phyloP scores from a whole-genome alignment of 2,113 vertebrate species.

The Cryptotis parvus region DNA sequence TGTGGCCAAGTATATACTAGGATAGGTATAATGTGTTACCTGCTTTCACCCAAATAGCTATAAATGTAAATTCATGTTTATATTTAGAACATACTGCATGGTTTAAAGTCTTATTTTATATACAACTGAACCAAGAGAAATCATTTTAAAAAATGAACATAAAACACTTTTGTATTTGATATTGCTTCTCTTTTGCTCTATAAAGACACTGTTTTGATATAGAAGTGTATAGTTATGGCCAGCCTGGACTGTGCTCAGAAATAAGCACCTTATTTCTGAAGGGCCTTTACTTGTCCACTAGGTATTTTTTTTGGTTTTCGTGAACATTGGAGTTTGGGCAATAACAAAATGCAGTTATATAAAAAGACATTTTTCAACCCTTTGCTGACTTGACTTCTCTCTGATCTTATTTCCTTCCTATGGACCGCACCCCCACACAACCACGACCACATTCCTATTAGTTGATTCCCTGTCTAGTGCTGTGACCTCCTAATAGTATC shows the following conservation, averaged over 20 bases:
- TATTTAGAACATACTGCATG: not conserved
- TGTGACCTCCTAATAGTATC: no score
- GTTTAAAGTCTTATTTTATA: not conserved
- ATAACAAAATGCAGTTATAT: not conserved
- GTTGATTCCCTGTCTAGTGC: no score
- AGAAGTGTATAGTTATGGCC: not conserved
- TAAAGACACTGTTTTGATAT: slow-evolving; percentile 9
- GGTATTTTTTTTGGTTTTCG: not conserved
- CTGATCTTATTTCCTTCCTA: no score
- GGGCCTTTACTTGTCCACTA: not conserved
- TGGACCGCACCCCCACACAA: no score
- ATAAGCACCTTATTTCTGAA: no score
- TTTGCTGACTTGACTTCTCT: no score
- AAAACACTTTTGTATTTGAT: not conserved
- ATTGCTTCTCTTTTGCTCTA: not conserved
- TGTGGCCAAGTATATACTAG: not conserved
- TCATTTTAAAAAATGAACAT: not conserved
- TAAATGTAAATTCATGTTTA: not conserved
- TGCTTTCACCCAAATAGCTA: not conserved
- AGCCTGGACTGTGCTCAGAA: not conserved
- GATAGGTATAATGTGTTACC: not conserved
- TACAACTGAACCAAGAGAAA: not conserved
- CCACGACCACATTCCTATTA: no score
- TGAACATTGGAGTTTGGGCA: not conserved
- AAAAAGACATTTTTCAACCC: not conserved